Evolutionary conservation across 1,140 invertebrate genomes (phyloP).

Genomic region (Venustaconcha ellipsiformis): DNA sequence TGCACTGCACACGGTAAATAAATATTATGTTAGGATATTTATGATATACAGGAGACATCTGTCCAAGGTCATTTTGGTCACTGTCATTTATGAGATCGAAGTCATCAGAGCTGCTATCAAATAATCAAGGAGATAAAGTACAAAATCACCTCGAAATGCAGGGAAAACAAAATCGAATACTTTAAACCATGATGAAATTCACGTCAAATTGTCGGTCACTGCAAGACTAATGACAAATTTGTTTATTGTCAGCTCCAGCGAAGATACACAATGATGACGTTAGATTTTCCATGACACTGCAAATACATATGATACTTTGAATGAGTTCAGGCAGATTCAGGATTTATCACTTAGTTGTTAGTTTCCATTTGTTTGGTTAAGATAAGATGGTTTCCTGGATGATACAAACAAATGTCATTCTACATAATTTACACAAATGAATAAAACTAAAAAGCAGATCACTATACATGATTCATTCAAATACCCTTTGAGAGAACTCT

Average conservation of each 20-base stretch:
- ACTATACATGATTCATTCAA: no score
- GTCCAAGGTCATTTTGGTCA: conserved; percentile 33
- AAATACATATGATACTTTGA: conserved; percentile 28
- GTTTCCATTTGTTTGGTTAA: no score
- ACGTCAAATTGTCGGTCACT: conserved; percentile 31
- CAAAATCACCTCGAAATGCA: conserved; percentile 6
- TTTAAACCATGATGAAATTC: conserved; percentile 19
- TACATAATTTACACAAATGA: no score
- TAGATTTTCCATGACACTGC: conserved; percentile 22
- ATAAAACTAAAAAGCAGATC: no score
- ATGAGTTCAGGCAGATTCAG: conserved; percentile 8
- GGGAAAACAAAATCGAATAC: conserved; percentile 29
- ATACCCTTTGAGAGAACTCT: no score
- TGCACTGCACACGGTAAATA: neutral
- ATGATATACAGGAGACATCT: conserved; percentile 33
- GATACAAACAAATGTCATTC: no score
- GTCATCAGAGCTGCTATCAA: conserved; percentile 20
- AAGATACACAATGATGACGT: conserved; percentile 34
- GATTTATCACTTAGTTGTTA: no score
- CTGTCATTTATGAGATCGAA: conserved; percentile 22
- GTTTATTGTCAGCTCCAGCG: conserved; percentile 30
- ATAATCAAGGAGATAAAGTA: conserved; percentile 27
- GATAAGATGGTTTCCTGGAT: no score
- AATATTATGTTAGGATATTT: conserved; percentile 17
- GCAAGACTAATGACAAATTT: conserved; percentile 36